Evolutionary conservation across 2,113 vertebrate genomes (phyloP).

Genomic region (Carlito syrichta): DNA sequence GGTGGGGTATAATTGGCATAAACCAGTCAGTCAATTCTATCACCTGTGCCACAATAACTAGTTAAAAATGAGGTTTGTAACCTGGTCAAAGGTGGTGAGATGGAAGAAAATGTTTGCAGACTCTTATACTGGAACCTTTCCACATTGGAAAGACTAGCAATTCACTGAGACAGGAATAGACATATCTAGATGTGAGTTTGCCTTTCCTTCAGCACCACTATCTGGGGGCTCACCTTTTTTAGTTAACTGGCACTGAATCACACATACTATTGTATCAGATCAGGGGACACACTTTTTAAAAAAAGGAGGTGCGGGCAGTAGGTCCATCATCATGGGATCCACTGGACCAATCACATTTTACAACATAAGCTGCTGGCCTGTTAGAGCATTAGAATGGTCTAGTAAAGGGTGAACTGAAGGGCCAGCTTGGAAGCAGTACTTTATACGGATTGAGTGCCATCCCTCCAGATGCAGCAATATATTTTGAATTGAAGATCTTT

Average conservation of each 20-base stretch:
- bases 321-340: background rate
- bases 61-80: background rate
- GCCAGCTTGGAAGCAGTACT: background rate
- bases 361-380: background rate
- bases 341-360: background rate
- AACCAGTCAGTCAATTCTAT: background rate
- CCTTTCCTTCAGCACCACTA: background rate
- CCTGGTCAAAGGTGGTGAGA: background rate
- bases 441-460: background rate
- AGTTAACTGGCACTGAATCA: background rate
- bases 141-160: background rate
- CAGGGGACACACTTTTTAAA: background rate
- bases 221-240: background rate
- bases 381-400: background rate
- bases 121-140: background rate
- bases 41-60: background rate
- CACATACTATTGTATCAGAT: background rate
- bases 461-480: background rate
- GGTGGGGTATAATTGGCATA: background rate
- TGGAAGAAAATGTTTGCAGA: background rate
- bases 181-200: background rate
- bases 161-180: background rate
- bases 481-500: background rate
- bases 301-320: background rate
- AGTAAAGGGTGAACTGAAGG: background rate